Conservation (phyloP, 2,888 invertebrate genomes). For the Dichetophora obliterata region DNA sequence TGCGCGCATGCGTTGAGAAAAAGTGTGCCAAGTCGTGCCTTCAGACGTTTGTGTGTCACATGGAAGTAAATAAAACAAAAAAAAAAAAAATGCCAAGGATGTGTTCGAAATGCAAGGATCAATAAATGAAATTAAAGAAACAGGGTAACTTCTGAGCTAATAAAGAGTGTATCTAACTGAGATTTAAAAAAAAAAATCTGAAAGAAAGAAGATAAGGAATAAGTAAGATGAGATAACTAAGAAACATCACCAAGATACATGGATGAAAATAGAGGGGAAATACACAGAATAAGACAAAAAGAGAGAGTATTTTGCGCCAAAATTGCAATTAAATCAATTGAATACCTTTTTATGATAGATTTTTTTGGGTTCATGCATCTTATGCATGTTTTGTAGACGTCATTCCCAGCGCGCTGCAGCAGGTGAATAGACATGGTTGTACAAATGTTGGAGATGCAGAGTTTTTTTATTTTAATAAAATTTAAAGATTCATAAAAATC, state of each 20-base stretch:
- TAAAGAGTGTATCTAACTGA: too few relatives aligned
- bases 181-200: background rate
- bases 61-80: background rate
- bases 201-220: background rate
- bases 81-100: background rate
- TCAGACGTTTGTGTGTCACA: conserved; percentile 16
- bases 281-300: background rate
- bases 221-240: background rate
- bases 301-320: conserved; percentile 10
- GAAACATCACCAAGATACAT: background rate
- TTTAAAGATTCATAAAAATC: background rate
- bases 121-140: background rate
- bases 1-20: conserved; percentile 22
- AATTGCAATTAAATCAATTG: background rate
- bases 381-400: background rate
- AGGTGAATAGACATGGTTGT: background rate
- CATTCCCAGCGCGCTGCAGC: background rate
- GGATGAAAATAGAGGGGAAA: background rate
- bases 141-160: too few relatives aligned
- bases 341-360: background rate
- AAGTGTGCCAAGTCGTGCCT: conserved; percentile 10
- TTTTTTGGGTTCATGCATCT: background rate
- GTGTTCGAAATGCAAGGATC: background rate
- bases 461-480: background rate
- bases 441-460: background rate